phyloP scores from a whole-genome alignment of 1,140 invertebrate species.

The Amyelois transitella region DNA sequence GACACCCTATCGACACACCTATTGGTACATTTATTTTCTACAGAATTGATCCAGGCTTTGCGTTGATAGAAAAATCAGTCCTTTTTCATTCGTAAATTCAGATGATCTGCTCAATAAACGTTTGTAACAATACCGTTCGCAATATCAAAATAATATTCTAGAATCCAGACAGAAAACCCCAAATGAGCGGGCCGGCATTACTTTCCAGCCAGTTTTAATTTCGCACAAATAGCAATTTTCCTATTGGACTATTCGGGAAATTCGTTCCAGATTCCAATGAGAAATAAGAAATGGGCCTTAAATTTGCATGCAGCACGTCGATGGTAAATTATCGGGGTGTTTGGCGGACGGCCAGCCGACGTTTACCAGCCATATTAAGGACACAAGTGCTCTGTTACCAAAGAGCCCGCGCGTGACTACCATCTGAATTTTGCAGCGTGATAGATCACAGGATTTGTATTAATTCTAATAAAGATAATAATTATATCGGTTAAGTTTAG shows the following conservation, averaged over 20 bases:
- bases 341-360: slow-evolving; percentile 33
- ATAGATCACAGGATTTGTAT: slow-evolving; percentile 6
- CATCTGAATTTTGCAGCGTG: slow-evolving; percentile 21
- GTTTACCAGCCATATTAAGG: slow-evolving; percentile 29
- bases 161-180: too few species aligned
- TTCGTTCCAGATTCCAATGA: slow-evolving; percentile 25
- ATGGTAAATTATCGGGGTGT: slow-evolving; percentile 47
- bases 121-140: too few species aligned
- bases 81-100: too few species aligned
- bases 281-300: slow-evolving; percentile 41
- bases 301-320: slow-evolving; percentile 49
- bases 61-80: too few species aligned
- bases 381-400: slow-evolving; percentile 20
- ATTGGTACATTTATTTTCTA: too few species aligned
- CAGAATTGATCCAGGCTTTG: too few species aligned
- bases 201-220: neutral
- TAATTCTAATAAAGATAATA: neutral
- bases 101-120: too few species aligned
- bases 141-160: too few species aligned
- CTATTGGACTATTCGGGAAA: slow-evolving; percentile 12
- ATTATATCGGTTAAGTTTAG: too few species aligned
- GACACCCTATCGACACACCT: too few species aligned
- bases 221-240: slow-evolving; percentile 4
- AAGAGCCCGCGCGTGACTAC: slow-evolving; percentile 18
- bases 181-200: neutral